phyloP scores from a whole-genome alignment of 1,140 invertebrate species.

The Drosophila nannoptera region DNA sequence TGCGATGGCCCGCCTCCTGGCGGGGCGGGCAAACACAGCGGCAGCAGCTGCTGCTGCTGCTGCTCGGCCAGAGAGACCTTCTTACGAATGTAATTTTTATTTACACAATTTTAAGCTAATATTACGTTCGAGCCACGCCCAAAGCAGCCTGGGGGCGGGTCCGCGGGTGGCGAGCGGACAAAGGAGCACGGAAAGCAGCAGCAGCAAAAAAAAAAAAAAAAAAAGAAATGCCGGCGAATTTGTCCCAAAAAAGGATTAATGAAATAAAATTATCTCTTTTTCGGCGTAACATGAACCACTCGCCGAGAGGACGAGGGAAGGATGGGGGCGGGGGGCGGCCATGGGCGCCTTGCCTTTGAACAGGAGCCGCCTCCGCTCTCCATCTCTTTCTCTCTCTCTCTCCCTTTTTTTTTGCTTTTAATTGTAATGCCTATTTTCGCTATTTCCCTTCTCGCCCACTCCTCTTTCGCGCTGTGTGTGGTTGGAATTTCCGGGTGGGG shows the following conservation, averaged over 20 bases:
- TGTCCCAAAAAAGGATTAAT: conserved; percentile 78
- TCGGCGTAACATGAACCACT: conserved; percentile 64
- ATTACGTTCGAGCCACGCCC: conserved; percentile 73
- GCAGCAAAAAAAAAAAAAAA: conserved; percentile 35
- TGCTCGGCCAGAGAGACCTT: conserved; percentile 56
- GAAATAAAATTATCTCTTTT: conserved; percentile 78
- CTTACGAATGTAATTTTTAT: conserved; percentile 78
- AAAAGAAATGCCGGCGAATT: conserved; percentile 51
- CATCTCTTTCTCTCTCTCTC: neutral
- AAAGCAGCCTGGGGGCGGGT: conserved; percentile 36
- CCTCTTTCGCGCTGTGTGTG: neutral
- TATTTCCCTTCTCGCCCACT: conserved; percentile 10
- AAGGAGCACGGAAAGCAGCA: neutral
- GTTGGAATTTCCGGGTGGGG: neutral
- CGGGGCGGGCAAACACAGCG: neutral
- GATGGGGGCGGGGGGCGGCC: neutral
- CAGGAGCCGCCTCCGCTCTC: conserved; percentile 31
- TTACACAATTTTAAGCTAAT: conserved; percentile 78
- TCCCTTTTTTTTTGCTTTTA: conserved; percentile 47
- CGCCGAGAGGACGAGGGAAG: neutral
- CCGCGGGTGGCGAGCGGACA: no score
- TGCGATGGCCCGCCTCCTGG: conserved; percentile 18
- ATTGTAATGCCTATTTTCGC: conserved; percentile 65
- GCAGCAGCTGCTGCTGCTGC: conserved; percentile 47
- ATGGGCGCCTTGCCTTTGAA: conserved; percentile 25